A percentile compares a stretch with the other conserved stretches of the same genome.
phyloP scores from a whole-genome alignment of 2,113 vertebrate species.

The Camelus bactrianus region DNA sequence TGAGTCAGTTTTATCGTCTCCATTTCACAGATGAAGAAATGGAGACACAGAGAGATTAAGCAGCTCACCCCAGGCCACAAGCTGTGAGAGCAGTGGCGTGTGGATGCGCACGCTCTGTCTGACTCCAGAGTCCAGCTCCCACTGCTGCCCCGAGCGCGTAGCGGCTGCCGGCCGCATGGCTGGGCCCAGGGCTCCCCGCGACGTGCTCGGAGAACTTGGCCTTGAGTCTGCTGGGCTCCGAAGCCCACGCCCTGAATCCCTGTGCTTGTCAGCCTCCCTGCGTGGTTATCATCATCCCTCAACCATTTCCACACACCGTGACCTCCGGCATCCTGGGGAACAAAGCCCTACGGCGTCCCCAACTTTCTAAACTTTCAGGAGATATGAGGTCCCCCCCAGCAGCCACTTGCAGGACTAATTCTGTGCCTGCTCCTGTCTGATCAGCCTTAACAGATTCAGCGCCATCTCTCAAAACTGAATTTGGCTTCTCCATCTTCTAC shows the following conservation, averaged over 20 bases:
- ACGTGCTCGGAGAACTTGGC: background rate
- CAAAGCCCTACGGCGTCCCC: background rate
- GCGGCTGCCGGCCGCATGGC: background rate
- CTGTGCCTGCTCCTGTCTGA: background rate
- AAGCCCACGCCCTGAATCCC: too few relatives aligned
- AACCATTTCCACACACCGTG: too few relatives aligned
- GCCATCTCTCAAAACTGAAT: background rate
- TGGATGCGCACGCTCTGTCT: fast-evolving
- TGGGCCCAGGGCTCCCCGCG: fast-evolving
- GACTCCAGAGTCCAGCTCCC: fast-evolving
- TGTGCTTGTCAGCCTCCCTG: background rate
- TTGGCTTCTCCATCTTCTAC: background rate
- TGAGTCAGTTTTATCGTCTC: background rate
- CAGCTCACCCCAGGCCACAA: background rate
- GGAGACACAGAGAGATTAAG: background rate
- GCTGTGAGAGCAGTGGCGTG: background rate
- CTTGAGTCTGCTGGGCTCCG: background rate
- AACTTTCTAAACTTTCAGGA: background rate
- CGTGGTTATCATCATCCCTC: fast-evolving
- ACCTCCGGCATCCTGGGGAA: background rate
- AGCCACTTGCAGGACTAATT: background rate
- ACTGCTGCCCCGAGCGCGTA: fast-evolving
- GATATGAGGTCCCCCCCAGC: background rate
- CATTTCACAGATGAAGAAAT: background rate
- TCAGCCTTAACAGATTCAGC: background rate